Percentiles rank a stretch among this genome's conserved stretches.
Evolutionary conservation across 2,113 vertebrate genomes (phyloP).

Genomic region (Cyphomyrus discorhynchus): DNA sequence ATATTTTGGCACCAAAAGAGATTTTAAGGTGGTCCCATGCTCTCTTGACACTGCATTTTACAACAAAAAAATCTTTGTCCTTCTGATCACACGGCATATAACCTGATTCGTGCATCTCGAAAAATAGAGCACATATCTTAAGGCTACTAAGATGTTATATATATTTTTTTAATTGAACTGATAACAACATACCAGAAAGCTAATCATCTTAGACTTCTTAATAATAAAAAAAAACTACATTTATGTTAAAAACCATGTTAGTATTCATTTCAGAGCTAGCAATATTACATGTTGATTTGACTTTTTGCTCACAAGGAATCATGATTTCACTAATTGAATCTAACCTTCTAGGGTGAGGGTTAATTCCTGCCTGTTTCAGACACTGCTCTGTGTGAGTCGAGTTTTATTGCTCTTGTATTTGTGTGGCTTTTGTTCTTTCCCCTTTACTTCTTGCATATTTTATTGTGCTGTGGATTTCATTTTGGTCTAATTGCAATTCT

Average conservation of each 20-base stretch:
- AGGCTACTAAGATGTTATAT: background rate
- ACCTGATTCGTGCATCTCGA: background rate
- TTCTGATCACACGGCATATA: background rate
- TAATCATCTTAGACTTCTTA: background rate
- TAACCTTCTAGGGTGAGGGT: background rate
- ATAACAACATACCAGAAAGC: background rate
- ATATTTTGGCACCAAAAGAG: background rate
- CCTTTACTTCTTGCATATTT: background rate
- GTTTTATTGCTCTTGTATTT: background rate
- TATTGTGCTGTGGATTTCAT: background rate
- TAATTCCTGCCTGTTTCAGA: background rate
- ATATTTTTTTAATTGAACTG: background rate
- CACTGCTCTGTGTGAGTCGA: background rate
- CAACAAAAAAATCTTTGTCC: background rate
- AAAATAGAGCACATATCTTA: background rate
- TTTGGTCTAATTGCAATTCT: background rate
- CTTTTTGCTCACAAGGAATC: background rate
- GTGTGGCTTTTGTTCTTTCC: background rate
- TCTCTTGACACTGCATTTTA: background rate
- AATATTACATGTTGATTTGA: background rate
- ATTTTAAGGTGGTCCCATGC: background rate
- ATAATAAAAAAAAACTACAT: background rate
- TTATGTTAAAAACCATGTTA: background rate
- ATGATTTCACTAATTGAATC: background rate
- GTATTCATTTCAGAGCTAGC: background rate